Evolutionary conservation across 2,888 invertebrate genomes (phyloP).

Genomic region (Idaea dimidiata): DNA sequence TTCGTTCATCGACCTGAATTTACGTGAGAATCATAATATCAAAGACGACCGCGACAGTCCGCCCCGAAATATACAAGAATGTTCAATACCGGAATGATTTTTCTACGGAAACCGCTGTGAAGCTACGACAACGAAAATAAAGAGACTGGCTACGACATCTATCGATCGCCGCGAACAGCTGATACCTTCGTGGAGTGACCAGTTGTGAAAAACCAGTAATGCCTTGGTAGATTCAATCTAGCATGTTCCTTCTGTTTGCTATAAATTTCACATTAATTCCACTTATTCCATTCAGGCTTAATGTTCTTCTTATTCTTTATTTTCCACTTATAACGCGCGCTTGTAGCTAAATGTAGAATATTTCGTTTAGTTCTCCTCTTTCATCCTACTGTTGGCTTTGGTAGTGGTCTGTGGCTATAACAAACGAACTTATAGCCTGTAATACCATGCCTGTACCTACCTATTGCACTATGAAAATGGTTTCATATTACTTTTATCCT

Average conservation of each 20-base stretch:
- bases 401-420: too few species aligned
- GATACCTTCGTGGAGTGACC: constrained; percentile 53
- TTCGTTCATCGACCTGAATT: constrained; percentile 61
- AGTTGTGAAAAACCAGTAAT: constrained; percentile 22
- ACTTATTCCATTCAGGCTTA: too few species aligned
- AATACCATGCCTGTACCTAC: too few species aligned
- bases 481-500: too few species aligned
- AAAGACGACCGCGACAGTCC: constrained; percentile 57
- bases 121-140: constrained; percentile 72
- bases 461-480: too few species aligned
- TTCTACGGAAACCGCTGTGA: constrained; percentile 76
- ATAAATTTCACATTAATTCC: too few species aligned
- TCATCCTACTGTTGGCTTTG: neutral
- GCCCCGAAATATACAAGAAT: constrained; percentile 58
- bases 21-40: constrained; percentile 45
- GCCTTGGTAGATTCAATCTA: neutral
- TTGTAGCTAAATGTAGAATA: neutral
- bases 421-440: too few species aligned
- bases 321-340: too few species aligned
- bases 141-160: constrained; percentile 78
- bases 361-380: neutral
- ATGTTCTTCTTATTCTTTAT: too few species aligned
- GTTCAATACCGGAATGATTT: constrained; percentile 56
- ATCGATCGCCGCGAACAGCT: constrained; percentile 75
- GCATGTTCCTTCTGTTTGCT: too few species aligned